A percentile compares a stretch with the other conserved stretches of the same genome.
Conservation (phyloP, 2,113 vertebrate genomes). For the Atherinomorus stipes region DNA sequence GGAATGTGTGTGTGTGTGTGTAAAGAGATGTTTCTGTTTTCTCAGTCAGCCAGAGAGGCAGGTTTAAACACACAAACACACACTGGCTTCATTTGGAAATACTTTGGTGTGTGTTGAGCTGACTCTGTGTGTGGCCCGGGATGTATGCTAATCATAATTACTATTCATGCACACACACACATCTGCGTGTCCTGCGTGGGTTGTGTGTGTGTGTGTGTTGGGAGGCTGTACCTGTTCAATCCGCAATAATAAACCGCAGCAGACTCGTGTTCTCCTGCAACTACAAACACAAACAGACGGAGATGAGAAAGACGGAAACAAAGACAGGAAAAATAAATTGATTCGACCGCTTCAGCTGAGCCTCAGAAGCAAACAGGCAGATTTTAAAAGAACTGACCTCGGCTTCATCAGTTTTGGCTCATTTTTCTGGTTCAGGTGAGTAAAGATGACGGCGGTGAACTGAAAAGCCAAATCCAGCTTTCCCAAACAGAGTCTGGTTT, state of each 20-base stretch:
- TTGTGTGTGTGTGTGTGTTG: constrained; percentile 36
- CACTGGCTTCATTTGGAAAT: constrained; percentile 69
- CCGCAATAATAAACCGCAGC: constrained; percentile 63
- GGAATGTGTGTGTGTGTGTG: constrained; percentile 63
- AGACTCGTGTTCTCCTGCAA: constrained; percentile 52
- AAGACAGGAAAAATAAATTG: constrained; percentile 38
- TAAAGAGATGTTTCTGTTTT: constrained; percentile 70
- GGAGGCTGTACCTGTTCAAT: constrained; percentile 54
- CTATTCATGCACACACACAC: constrained; percentile 52
- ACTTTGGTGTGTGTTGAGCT: constrained; percentile 23
- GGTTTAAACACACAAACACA: constrained; percentile 73
- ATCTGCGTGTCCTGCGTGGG: constrained; percentile 15
- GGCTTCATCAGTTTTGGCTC: no score
- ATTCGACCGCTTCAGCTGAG: constrained; percentile 11
- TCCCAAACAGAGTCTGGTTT: constrained; percentile 15
- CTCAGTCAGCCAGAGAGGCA: constrained; percentile 68
- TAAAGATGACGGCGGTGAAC: constrained; percentile 6
- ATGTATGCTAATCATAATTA: constrained; percentile 72
- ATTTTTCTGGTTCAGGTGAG: constrained; percentile 24
- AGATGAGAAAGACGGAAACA: constrained; percentile 42
- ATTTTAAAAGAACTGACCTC: not conserved
- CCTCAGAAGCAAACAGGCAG: constrained; percentile 17
- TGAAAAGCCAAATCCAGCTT: constrained; percentile 18
- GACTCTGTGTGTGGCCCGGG: constrained; percentile 67
- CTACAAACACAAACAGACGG: constrained; percentile 60